Conservation (phyloP, 2,888 invertebrate species). For the Tortricodes alternella region DNA sequence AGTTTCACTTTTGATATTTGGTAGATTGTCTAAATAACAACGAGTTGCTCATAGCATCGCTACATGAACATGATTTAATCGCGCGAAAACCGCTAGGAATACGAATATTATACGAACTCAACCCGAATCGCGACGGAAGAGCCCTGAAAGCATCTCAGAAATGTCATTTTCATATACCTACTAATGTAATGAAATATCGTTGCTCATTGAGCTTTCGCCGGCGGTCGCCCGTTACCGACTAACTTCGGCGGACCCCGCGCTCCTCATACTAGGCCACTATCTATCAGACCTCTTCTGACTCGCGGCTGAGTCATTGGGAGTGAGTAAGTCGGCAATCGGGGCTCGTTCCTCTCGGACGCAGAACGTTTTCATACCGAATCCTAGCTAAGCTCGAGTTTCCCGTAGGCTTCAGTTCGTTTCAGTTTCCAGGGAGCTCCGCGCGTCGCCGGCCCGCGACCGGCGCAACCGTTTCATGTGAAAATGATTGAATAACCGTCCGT, state of each 20-base stretch:
- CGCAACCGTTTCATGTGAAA: constrained; percentile 54
- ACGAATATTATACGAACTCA: constrained; percentile 17
- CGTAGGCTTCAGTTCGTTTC: constrained; percentile 60
- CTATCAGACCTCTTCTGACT: constrained; percentile 57
- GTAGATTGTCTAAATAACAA: no score
- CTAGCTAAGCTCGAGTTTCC: constrained; percentile 77
- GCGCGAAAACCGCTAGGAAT: neutral
- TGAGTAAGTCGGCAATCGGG: constrained; percentile 51
- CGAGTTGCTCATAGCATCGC: no score
- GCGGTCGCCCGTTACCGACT: constrained; percentile 47
- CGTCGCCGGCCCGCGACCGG: constrained; percentile 40
- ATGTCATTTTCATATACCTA: constrained; percentile 56
- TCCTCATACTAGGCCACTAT: constrained; percentile 31
- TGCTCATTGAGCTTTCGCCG: constrained; percentile 73
- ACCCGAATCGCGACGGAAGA: constrained; percentile 39
- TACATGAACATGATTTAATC: neutral
- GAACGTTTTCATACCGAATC: constrained; percentile 64
- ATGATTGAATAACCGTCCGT: constrained; percentile 71
- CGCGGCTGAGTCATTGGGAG: constrained; percentile 50
- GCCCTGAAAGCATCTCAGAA: constrained; percentile 46
- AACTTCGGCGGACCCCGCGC: constrained; percentile 46
- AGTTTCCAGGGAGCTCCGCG: constrained; percentile 56
- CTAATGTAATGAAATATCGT: constrained; percentile 60
- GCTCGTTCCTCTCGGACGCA: constrained; percentile 40
- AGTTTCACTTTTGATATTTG: no score